These are phyloP conservation scores for Drosophila sturtevanti DNA, from an alignment of 1,140 invertebrate genomes.

Conservation along the genomic window DNA sequence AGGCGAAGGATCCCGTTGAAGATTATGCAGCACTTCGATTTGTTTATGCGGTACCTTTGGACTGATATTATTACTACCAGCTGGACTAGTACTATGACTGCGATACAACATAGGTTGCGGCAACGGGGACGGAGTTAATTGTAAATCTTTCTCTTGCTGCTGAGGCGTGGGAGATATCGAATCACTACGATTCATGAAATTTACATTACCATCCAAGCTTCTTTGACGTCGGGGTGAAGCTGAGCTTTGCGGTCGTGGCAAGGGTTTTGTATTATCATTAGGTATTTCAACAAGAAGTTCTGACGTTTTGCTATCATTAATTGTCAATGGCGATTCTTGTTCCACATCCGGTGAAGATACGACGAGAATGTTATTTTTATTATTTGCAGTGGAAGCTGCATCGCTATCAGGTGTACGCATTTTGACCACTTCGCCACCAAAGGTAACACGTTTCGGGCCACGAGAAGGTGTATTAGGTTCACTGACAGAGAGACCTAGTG, in stretches of 20 bases:
- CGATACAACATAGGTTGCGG: constrained; percentile 7
- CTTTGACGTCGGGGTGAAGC: constrained; percentile 24
- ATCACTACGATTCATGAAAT: too few relatives aligned
- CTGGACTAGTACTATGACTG: constrained; percentile 75
- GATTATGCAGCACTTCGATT: constrained; percentile 86
- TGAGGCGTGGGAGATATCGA: constrained; percentile 9
- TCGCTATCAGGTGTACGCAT: constrained; percentile 92
- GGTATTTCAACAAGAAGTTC: constrained; percentile 70
- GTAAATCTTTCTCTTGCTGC: constrained; percentile 6
- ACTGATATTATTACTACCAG: constrained; percentile 83
- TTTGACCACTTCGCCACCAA: constrained; percentile 92
- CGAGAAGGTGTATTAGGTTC: constrained; percentile 79
- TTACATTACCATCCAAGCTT: neutral
- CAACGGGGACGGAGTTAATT: constrained; percentile 37
- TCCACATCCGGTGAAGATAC: neutral
- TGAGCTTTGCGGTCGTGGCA: constrained; percentile 34
- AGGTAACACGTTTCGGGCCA: constrained; percentile 87
- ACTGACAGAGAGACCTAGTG: neutral
- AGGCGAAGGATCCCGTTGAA: constrained; percentile 84
- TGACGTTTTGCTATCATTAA: constrained; percentile 31
- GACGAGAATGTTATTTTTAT: constrained; percentile 11
- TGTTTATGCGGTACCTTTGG: constrained; percentile 84
- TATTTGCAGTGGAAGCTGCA: constrained; percentile 72
- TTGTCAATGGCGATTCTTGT: neutral
- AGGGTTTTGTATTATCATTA: constrained; percentile 73